These are phyloP conservation scores for Borostomias antarcticus DNA, from an alignment of 2,797 vertebrate genomes.

Conservation along the genomic window DNA sequence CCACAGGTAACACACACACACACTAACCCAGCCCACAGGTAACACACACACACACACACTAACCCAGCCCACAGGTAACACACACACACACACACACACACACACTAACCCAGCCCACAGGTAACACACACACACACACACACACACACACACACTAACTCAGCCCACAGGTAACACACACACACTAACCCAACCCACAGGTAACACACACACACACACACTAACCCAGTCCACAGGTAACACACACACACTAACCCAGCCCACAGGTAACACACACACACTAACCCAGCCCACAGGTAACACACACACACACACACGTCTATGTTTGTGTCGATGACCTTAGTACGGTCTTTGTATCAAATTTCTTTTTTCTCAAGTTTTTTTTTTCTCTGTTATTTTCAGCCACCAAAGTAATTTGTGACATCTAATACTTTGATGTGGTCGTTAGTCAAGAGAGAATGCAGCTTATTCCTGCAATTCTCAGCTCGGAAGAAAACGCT, in stretches of 20 bases:
- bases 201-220: background rate
- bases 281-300: background rate
- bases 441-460: background rate
- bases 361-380: background rate
- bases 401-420: conserved; percentile 2
- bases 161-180: background rate
- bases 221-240: background rate
- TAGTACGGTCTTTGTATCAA: background rate
- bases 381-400: background rate
- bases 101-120: conserved; percentile 92
- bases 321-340: conserved; percentile 1
- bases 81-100: background rate
- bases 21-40: background rate
- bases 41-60: background rate
- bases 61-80: background rate
- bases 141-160: no score
- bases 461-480: conserved; percentile 7
- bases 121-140: conserved; percentile 73
- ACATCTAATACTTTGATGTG: conserved; percentile 7
- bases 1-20: conserved; percentile 2
- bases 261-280: background rate
- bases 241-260: background rate
- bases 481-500: conserved; percentile 12
- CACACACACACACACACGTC: background rate
- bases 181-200: background rate